Evolutionary conservation across 2,888 invertebrate genomes (phyloP).

Genomic region (Drosophila engyochracea): DNA sequence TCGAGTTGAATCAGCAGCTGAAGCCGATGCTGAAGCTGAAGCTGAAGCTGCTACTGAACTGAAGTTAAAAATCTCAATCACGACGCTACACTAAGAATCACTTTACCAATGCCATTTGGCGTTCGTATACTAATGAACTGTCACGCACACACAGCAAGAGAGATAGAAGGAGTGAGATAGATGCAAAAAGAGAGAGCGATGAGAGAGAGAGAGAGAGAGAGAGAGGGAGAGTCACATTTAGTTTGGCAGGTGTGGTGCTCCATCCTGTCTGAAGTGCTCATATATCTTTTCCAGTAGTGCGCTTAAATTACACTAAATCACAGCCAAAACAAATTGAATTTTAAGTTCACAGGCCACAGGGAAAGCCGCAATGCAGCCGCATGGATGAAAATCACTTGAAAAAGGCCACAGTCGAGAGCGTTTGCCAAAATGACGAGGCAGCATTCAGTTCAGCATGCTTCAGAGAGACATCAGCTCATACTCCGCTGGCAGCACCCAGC

Average conservation of each 20-base stretch:
- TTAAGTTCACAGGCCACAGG: conserved; percentile 68
- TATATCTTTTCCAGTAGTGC: conserved; percentile 68
- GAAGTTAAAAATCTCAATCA: conserved; percentile 64
- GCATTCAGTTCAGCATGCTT: conserved; percentile 31
- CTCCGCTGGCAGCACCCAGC: neutral
- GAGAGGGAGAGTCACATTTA: conserved; percentile 7
- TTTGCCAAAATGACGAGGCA: conserved; percentile 75
- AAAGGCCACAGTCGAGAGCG: conserved; percentile 39
- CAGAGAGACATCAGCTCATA: conserved; percentile 10
- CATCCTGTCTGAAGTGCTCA: conserved; percentile 62
- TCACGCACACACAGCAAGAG: conserved; percentile 48
- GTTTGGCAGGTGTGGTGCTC: conserved; percentile 15
- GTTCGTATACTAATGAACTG: conserved; percentile 72
- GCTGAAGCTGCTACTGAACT: conserved; percentile 5
- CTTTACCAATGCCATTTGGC: conserved; percentile 66
- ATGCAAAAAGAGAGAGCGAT: neutral
- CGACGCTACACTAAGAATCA: conserved; percentile 55
- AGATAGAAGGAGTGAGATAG: neutral
- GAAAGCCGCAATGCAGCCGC: conserved; percentile 71
- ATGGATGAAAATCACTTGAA: conserved; percentile 71
- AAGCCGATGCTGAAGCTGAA: conserved; percentile 5
- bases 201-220: neutral
- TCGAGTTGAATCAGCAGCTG: conserved; percentile 29
- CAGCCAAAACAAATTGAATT: conserved; percentile 79
- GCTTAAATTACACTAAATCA: conserved; percentile 80